These are phyloP conservation scores for Cyphomyrmex costatus DNA, from an alignment of 1,140 invertebrate genomes.

Conservation along the genomic window DNA sequence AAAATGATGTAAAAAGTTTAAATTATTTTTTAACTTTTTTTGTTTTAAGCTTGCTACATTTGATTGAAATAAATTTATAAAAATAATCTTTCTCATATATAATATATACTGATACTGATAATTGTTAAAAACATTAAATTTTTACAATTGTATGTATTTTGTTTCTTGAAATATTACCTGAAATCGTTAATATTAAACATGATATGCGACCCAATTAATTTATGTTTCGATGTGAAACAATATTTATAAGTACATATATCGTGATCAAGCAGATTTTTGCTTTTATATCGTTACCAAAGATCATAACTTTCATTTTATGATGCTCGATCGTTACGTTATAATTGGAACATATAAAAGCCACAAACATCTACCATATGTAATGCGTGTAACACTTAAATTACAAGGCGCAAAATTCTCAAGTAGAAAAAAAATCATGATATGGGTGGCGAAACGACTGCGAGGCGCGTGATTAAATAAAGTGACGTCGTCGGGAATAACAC, in stretches of 20 bases:
- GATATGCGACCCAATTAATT: slow-evolving; percentile 17
- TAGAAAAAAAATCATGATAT: background rate
- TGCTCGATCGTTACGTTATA: slow-evolving; percentile 48
- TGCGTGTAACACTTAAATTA: slow-evolving; percentile 23
- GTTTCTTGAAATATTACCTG: background rate
- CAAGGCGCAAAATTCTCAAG: background rate
- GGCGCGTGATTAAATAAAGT: slow-evolving; percentile 38
- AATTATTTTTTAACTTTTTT: background rate
- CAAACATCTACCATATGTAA: background rate
- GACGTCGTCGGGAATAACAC: background rate
- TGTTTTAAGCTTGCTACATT: background rate
- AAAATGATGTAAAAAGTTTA: background rate
- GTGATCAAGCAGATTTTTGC: slow-evolving; percentile 34
- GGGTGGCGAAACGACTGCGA: background rate
- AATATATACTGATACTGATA: too few relatives aligned
- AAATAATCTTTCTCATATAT: background rate
- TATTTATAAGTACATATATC: slow-evolving; percentile 25
- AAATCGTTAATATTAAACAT: slow-evolving; percentile 21
- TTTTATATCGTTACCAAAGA: slow-evolving; percentile 1
- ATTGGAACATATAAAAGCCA: slow-evolving; percentile 51
- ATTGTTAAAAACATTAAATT: background rate
- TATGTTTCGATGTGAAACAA: slow-evolving; percentile 25
- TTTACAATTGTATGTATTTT: background rate
- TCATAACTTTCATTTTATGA: slow-evolving; percentile 50
- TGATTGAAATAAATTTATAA: slow-evolving; percentile 10